These are phyloP conservation scores for Osmerus mordax DNA, from an alignment of 2,113 vertebrate species.

Conservation along the genomic window DNA sequence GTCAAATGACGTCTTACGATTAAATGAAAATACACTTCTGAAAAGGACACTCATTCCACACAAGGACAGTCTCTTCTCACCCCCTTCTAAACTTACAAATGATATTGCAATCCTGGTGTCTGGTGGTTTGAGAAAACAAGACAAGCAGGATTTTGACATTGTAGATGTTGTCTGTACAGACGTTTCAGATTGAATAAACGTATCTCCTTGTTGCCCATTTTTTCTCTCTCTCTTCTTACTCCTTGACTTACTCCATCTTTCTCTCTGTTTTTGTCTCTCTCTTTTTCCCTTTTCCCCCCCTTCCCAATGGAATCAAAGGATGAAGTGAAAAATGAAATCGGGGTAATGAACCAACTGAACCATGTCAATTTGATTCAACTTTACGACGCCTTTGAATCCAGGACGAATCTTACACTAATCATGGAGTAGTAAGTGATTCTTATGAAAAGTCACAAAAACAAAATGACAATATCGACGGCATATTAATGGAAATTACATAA, in stretches of 20 bases:
- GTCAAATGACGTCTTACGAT: no score
- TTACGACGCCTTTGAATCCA: slow-evolving; percentile 87
- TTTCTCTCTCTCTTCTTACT: neutral
- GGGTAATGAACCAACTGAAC: slow-evolving; percentile 87
- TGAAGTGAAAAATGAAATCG: slow-evolving; percentile 88
- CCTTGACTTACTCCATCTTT: neutral
- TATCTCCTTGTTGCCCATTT: neutral
- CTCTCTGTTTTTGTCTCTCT: neutral
- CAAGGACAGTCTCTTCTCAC: no score
- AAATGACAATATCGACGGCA: neutral
- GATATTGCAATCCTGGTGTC: no score
- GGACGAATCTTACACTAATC: slow-evolving; percentile 79
- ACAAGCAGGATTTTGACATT: no score
- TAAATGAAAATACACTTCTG: no score
- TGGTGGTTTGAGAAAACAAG: no score
- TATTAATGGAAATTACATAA: neutral
- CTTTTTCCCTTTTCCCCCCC: neutral
- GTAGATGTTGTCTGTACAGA: no score
- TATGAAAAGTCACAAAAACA: neutral
- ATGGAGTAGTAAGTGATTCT: slow-evolving; percentile 85
- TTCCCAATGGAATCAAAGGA: slow-evolving; percentile 64
- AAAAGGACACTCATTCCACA: no score
- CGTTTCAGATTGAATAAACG: neutral
- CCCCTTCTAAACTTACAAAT: no score
- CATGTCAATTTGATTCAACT: slow-evolving; percentile 86